These are phyloP conservation scores for Hylia prasina DNA, from an alignment of 2,113 vertebrate species.

Conservation along the genomic window DNA sequence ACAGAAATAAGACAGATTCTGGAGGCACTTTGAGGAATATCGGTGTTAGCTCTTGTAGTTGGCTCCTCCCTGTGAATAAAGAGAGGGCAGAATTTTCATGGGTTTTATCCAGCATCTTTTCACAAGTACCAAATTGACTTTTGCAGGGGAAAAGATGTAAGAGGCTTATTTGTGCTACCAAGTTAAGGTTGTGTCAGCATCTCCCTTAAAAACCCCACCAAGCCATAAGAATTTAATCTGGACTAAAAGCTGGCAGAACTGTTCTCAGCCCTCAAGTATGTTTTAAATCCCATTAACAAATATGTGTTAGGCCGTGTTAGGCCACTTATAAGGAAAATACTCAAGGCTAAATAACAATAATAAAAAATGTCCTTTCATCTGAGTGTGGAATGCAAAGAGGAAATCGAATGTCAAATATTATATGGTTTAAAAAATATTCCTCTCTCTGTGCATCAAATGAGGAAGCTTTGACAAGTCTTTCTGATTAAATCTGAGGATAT, in stretches of 20 bases:
- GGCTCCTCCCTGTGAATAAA: not conserved
- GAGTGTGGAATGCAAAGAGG: not conserved
- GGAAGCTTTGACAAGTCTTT: not conserved
- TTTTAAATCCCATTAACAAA: conserved; percentile 37
- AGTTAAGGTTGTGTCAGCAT: not conserved
- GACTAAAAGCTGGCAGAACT: not conserved
- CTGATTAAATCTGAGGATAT: conserved; percentile 28
- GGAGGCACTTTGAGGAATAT: not conserved
- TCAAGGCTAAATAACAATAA: conserved; percentile 52
- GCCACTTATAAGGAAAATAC: conserved; percentile 21
- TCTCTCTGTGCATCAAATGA: not conserved
- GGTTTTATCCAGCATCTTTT: conserved; percentile 29
- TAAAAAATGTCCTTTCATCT: conserved; percentile 44
- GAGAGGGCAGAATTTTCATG: not conserved
- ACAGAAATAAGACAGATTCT: conserved; percentile 15
- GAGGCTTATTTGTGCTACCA: not conserved
- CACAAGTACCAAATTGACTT: not conserved
- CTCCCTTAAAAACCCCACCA: not conserved
- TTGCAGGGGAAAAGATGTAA: not conserved
- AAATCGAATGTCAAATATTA: conserved; percentile 31
- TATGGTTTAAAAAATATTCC: conserved; percentile 21
- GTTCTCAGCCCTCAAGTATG: not conserved
- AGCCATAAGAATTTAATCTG: conserved; percentile 29
- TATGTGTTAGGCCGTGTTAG: not conserved
- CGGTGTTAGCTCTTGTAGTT: not conserved